These are phyloP conservation scores for Serripes groenlandicus DNA, from an alignment of 2,888 invertebrate genomes.

Conservation along the genomic window DNA sequence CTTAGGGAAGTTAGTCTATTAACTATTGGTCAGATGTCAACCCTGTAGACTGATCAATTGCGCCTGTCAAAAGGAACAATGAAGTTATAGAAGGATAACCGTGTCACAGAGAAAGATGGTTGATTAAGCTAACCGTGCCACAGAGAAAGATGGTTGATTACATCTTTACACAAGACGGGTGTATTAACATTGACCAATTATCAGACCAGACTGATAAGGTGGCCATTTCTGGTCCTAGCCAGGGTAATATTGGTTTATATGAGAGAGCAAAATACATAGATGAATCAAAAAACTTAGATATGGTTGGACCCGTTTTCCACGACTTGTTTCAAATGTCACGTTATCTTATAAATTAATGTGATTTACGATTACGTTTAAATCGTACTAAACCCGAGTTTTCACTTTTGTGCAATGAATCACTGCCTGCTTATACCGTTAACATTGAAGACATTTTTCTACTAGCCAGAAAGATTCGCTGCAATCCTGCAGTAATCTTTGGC, in stretches of 20 bases:
- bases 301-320: conserved; percentile 13
- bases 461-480: conserved; percentile 51
- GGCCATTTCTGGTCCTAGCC: background rate
- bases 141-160: too few species aligned
- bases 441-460: conserved; percentile 28
- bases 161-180: too few species aligned
- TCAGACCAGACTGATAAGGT: too few species aligned
- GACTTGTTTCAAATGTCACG: conserved; percentile 17
- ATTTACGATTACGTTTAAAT: conserved; percentile 6
- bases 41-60: too few species aligned
- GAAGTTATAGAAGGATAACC: too few species aligned
- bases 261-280: background rate
- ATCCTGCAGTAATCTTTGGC: conserved; percentile 49
- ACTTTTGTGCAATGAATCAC: background rate
- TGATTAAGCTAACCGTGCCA: too few species aligned
- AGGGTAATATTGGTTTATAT: conserved; percentile 10
- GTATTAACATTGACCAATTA: too few species aligned
- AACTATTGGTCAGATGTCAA: too few species aligned
- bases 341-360: conserved; percentile 10
- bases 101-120: too few species aligned
- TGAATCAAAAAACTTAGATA: conserved; percentile 1
- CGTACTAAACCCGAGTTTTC: background rate
- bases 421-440: background rate
- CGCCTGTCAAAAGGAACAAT: too few species aligned
- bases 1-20: too few species aligned